These are phyloP conservation scores for Deilephila elpenor DNA, from an alignment of 2,888 invertebrate genomes.

Conservation along the genomic window DNA sequence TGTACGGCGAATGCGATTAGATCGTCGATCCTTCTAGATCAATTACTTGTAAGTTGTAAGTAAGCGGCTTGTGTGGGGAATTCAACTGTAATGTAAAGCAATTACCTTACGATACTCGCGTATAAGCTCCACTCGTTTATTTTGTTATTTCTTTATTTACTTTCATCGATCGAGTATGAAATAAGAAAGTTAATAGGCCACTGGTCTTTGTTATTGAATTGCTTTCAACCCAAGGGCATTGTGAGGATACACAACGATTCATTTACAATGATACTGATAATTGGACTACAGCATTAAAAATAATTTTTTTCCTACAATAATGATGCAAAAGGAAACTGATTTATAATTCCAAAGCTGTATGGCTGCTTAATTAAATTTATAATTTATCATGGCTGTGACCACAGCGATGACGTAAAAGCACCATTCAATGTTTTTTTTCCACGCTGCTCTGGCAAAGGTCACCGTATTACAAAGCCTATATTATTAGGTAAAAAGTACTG, in stretches of 20 bases:
- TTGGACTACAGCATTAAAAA: too few species aligned
- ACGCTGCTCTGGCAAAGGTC: too few species aligned
- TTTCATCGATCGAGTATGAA: conserved; percentile 10
- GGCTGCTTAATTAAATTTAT: too few species aligned
- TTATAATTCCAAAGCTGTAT: too few species aligned
- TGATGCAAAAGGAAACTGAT: too few species aligned
- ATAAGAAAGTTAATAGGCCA: conserved; percentile 18
- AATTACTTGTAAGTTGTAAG: conserved; percentile 6
- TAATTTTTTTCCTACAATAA: too few species aligned
- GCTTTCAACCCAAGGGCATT: background rate
- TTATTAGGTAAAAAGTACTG: background rate
- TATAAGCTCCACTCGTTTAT: background rate
- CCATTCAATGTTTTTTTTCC: background rate
- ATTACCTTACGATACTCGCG: background rate
- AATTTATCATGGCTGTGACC: too few species aligned
- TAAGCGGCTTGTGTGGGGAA: conserved; percentile 9
- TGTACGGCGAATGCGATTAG: conserved; percentile 8
- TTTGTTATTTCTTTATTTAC: conserved; percentile 17
- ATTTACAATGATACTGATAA: too few species aligned
- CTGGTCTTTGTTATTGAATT: background rate
- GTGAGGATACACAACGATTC: background rate
- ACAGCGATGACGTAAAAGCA: too few species aligned
- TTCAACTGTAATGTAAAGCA: conserved; percentile 14
- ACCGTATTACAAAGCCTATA: background rate
- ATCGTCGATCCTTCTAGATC: conserved; percentile 12